A percentile compares a stretch with the other conserved stretches of the same genome.
Conservation (phyloP, 2,888 invertebrate species). For the Chromoteleia sp. region DNA sequence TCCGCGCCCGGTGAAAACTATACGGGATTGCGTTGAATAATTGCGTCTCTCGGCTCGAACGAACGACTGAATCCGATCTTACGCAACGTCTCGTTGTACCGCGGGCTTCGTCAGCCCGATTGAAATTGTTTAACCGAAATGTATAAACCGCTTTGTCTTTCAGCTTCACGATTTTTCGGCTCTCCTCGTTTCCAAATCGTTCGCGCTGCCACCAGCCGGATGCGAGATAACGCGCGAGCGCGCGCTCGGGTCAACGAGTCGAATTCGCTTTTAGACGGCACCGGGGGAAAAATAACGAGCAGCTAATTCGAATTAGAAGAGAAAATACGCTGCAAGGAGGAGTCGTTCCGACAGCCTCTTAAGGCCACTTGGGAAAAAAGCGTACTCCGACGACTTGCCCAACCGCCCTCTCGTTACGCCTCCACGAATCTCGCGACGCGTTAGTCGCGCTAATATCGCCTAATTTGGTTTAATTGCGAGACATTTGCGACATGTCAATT, state of each 20-base stretch:
- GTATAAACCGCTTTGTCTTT: background rate
- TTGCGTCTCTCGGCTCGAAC: background rate
- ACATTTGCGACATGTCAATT: slow-evolving; percentile 11
- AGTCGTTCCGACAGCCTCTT: slow-evolving; percentile 50
- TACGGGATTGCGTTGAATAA: slow-evolving; percentile 5
- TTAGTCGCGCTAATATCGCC: slow-evolving; percentile 66
- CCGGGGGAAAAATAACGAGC: background rate
- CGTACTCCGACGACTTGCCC: slow-evolving; percentile 40
- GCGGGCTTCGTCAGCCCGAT: background rate
- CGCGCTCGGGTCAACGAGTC: background rate
- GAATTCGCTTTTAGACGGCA: background rate
- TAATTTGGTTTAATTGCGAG: slow-evolving; percentile 69
- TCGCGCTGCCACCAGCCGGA: background rate
- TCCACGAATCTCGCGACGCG: slow-evolving; percentile 54
- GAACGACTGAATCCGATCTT: slow-evolving; percentile 7
- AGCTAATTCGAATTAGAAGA: slow-evolving; percentile 31
- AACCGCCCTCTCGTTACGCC: slow-evolving; percentile 63
- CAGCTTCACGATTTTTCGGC: background rate
- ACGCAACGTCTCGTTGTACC: slow-evolving; percentile 4
- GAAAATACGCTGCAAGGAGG: slow-evolving; percentile 6
- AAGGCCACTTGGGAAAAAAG: slow-evolving; percentile 50
- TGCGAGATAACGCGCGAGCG: background rate
- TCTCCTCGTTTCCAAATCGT: background rate
- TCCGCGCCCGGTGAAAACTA: slow-evolving; percentile 2
- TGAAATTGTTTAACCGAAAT: background rate